phyloP scores from a whole-genome alignment of 2,888 invertebrate species.

The Drosophila aldrichi region DNA sequence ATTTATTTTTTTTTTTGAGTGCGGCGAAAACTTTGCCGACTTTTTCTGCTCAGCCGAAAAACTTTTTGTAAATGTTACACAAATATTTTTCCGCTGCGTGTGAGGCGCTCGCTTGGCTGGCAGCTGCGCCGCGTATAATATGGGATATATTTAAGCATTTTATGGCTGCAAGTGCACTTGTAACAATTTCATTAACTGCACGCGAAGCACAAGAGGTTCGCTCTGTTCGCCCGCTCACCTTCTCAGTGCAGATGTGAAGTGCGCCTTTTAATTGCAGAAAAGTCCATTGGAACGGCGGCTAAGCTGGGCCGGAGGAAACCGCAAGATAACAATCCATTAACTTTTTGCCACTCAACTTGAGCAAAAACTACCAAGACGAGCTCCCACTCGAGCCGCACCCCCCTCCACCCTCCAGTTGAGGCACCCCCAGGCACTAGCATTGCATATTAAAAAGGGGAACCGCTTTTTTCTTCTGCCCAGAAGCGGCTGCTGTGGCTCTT shows the following conservation, averaged over 20 bases:
- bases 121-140: constrained; percentile 6
- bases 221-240: constrained; percentile 1
- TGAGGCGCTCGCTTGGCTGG: constrained; percentile 11
- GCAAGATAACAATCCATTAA: constrained; percentile 81
- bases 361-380: constrained; percentile 53
- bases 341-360: constrained; percentile 77
- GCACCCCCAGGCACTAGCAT: constrained; percentile 64
- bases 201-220: constrained; percentile 61
- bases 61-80: constrained; percentile 42
- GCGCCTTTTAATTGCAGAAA: constrained; percentile 71
- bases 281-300: constrained; percentile 33
- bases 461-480: constrained; percentile 26
- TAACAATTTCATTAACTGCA: constrained; percentile 77
- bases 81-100: constrained; percentile 37
- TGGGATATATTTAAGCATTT: constrained; percentile 21
- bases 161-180: constrained; percentile 52
- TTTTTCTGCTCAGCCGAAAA: constrained; percentile 29
- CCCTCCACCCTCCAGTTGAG: background rate
- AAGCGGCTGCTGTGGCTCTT: constrained; percentile 66
- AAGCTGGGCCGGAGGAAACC: constrained; percentile 62
- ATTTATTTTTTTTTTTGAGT: constrained; percentile 25
- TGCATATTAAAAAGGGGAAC: constrained; percentile 55
- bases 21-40: constrained; percentile 49
- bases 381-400: background rate
- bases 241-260: constrained; percentile 24